Evolutionary conservation across 1,140 invertebrate genomes (phyloP), one percentile per base, ranked within the genome.

Genomic region (Mylabris phalerata): DNA sequence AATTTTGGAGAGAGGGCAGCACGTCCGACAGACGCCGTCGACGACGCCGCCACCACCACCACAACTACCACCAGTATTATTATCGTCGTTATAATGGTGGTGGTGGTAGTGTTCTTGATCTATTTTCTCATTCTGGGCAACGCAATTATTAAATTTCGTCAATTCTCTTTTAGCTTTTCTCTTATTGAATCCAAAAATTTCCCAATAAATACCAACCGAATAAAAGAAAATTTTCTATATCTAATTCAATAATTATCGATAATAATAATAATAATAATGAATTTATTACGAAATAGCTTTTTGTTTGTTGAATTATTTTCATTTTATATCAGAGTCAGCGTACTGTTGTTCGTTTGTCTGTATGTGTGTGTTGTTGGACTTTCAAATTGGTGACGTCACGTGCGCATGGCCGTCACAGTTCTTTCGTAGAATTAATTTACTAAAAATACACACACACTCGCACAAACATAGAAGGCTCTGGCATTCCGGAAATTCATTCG

Each of bases 371-470:
- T 32, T 49, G 50, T 48, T 25, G 24, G 45, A 61, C 59, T 61
- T 61, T 61, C 59, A 57, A 61, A 61, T 57, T 19, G 9, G 38
- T 51, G 44, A 50, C 59, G 54, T 46, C 42, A 57, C 4, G 46
- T 48, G 59, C 59, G 59, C 59, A 61, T 57, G 59, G 27, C 49
- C 32, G 26, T 13, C 38, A 13, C 10, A 50, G 27, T 19, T 41
- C 13, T 43, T 61, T 61, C 59, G 52, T 51, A 61, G 54, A 61
- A 61, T 61, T 61, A 61, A 61, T 61, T 61, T 61, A 61, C 59
- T 61, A 61, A 61, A 61, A 61, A 61, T 60, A 60, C 32, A 45
- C 44, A 43, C 27, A 52, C 11, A 46, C 42, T n/a, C 25, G 46
- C 58, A 42, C 39, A 42, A 47, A 42, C 51, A 45, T 39, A 46